A percentile compares a stretch with the other conserved stretches of the same genome.
Evolutionary conservation across 2,888 invertebrate species (phyloP).

Genomic region (Rapana venosa): DNA sequence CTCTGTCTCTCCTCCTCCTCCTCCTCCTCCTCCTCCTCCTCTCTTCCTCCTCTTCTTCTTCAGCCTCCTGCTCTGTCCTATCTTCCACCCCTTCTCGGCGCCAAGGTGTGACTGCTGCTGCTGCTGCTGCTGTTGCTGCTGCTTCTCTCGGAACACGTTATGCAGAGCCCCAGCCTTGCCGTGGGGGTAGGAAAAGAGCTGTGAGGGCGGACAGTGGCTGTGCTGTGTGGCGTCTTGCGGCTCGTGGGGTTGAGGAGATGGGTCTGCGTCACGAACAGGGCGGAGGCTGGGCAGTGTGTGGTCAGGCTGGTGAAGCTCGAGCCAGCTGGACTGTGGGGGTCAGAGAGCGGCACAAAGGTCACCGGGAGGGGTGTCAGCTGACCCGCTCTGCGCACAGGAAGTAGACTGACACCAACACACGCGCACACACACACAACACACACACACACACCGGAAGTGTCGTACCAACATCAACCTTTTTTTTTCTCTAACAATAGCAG

Average conservation of each 20-base stretch:
- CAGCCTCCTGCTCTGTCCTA: not conserved
- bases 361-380: too few relatives aligned
- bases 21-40: slow-evolving; percentile 8
- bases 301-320: not conserved
- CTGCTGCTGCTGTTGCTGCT: not conserved
- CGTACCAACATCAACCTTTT: too few relatives aligned
- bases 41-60: not conserved
- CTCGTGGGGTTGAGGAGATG: not conserved
- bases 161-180: not conserved
- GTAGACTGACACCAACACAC: not conserved
- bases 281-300: too few relatives aligned
- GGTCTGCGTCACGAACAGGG: not conserved
- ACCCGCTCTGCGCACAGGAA: not conserved
- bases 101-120: not conserved
- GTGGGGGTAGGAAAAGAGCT: too few relatives aligned
- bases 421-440: too few relatives aligned
- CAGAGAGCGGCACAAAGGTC: not conserved
- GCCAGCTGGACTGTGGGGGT: not conserved
- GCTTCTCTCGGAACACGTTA: not conserved
- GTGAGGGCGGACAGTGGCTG: too few relatives aligned
- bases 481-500: too few relatives aligned
- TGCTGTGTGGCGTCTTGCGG: not conserved
- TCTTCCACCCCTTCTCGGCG: not conserved
- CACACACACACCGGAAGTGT: too few relatives aligned
- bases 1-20: not conserved